A percentile compares a stretch with the other conserved stretches of the same genome.
phyloP scores from a whole-genome alignment of 2,113 vertebrate species.

The Cettia cetti region DNA sequence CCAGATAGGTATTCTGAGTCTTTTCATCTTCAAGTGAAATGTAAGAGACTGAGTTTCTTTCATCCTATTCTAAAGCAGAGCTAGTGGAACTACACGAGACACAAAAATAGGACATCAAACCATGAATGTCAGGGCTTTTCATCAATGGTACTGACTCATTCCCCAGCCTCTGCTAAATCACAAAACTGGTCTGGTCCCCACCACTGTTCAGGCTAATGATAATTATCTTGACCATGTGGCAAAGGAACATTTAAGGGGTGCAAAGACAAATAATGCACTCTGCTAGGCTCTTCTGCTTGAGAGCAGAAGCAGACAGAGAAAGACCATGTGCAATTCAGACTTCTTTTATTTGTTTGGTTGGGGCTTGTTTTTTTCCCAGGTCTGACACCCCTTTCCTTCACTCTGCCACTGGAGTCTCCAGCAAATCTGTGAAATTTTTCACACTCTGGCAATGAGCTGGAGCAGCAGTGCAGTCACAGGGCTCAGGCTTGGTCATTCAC shows the following conservation, averaged over 20 bases:
- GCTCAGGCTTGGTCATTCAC: not conserved
- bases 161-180: not conserved
- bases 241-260: not conserved
- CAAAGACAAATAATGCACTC: not conserved
- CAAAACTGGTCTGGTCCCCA: not conserved
- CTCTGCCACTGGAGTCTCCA: not conserved
- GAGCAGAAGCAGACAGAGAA: not conserved
- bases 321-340: not conserved
- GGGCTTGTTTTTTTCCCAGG: not conserved
- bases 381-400: not conserved
- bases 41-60: conserved; percentile 21
- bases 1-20: not conserved
- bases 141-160: not conserved
- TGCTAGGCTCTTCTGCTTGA: not conserved
- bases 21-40: conserved; percentile 39
- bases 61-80: conserved; percentile 20
- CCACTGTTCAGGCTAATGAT: not conserved
- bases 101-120: not conserved
- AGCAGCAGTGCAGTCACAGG: not conserved
- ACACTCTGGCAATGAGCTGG: not conserved
- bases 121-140: not conserved
- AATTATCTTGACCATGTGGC: not conserved
- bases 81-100: not conserved
- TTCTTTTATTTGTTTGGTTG: not conserved
- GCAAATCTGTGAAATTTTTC: not conserved